Evolutionary conservation across 1,140 invertebrate species (phyloP), one percentile per base, ranked within the genome.

Genomic region (Drosophila tani): DNA sequence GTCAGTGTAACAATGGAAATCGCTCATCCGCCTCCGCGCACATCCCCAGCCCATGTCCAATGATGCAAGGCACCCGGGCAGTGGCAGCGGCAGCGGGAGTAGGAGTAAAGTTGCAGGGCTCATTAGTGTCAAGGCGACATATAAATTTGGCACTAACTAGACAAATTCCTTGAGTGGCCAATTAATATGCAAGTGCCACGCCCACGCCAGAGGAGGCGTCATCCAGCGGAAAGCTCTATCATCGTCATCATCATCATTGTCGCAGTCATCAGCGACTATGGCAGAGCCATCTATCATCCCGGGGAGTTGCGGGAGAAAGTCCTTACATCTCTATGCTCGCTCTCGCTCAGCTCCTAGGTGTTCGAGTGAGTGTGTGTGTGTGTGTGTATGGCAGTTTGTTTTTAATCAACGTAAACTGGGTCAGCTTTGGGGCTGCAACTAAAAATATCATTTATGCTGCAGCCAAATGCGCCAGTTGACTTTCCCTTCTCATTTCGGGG

Each of bases 371-470:
- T 46, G 50, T 56, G 49, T 56, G 53, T 62, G 41, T 56, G 63
- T 75, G 51, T 67, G 56, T 76, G 80, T 63, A 40, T 79, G 84
- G 78, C 82, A 90, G 85, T 90, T 90, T 90, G 85, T 90, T 90
- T 90, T 90, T 90, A 90, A 90, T 90, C 85, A 90, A 90, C 86
- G 68, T 76, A 65, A 90, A 90, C 85, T 90, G 82, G 85, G 85
- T 90, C 85, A 90, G 75, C 77, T 90, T 90, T 80, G 75, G 81
- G 66, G 85, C 79, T 75, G 85, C 85, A 90, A 79, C 85, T 88
- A 88, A 90, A 88, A 88, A 88, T 88, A 91, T 90, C 85, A 88
- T 87, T 87, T 90, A 81, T 84, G 80, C 75, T 86, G 79, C 82
- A 90, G 50, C 50, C 50, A 53, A 53, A 53, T 53, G 50, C 50